These are phyloP conservation scores for Drosophila ohnishii DNA, from an alignment of 1,140 invertebrate genomes.

Conservation along the genomic window DNA sequence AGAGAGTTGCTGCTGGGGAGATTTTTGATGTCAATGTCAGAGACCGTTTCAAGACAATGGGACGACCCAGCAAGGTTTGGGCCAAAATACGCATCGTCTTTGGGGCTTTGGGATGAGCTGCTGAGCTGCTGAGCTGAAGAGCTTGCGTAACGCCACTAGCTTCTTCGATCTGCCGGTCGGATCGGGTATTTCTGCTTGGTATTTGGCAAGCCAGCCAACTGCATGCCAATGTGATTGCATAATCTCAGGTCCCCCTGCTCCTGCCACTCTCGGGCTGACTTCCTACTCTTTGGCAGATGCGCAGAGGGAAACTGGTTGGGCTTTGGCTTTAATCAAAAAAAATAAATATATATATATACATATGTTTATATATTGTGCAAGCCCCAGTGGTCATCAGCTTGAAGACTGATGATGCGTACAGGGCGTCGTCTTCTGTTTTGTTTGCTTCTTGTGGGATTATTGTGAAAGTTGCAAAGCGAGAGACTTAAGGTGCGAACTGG, in stretches of 20 bases:
- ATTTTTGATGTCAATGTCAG: constrained; percentile 56
- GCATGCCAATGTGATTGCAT: constrained; percentile 66
- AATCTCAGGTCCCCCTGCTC: constrained; percentile 16
- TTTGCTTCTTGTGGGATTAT: constrained; percentile 12
- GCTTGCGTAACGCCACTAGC: constrained; percentile 33
- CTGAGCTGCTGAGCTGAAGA: neutral
- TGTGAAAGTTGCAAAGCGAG: constrained; percentile 52
- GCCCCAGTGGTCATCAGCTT: constrained; percentile 18
- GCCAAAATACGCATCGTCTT: constrained; percentile 15
- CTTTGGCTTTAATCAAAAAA: constrained; percentile 52
- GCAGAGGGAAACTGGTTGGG: constrained; percentile 58
- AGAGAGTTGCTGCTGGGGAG: constrained; percentile 17
- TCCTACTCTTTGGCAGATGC: constrained; percentile 25
- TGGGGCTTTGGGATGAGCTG: constrained; percentile 4
- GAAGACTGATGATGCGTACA: constrained; percentile 34
- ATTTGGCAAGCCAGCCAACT: constrained; percentile 47
- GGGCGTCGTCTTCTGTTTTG: constrained; percentile 32
- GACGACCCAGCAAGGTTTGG: constrained; percentile 1
- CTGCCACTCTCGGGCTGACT: constrained; percentile 2
- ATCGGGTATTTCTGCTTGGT: constrained; percentile 6
- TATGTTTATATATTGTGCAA: constrained; percentile 17
- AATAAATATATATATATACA: neutral
- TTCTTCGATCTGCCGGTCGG: constrained; percentile 24
- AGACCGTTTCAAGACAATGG: constrained; percentile 22
- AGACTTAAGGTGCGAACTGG: constrained; percentile 44